Percentiles rank a stretch among this genome's conserved stretches.
phyloP scores from a whole-genome alignment of 2,113 vertebrate species.

The Ophthalmolycus amberensis region DNA sequence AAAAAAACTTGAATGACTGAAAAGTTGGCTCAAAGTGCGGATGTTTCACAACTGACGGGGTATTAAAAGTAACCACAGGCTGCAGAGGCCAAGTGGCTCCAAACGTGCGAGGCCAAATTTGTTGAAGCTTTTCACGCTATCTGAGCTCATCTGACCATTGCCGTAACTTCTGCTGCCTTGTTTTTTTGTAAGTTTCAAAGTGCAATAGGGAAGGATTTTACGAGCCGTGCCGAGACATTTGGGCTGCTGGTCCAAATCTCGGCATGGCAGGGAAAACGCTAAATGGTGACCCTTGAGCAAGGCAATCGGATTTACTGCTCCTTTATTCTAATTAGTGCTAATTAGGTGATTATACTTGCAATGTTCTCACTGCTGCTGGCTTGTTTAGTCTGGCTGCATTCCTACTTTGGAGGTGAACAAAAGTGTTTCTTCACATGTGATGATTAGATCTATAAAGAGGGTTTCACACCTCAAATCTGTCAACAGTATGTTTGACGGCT shows the following conservation, averaged over 20 bases:
- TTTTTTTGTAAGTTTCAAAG: constrained; percentile 5
- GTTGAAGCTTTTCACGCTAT: constrained; percentile 10
- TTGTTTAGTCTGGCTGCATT: not conserved
- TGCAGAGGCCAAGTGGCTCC: constrained; percentile 5
- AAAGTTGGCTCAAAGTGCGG: too few relatives aligned
- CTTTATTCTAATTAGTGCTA: not conserved
- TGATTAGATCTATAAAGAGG: not conserved
- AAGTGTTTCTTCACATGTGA: not conserved
- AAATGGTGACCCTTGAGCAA: not conserved
- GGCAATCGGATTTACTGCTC: not conserved
- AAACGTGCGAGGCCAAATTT: constrained; percentile 19
- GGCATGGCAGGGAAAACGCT: not conserved
- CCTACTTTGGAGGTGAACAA: not conserved
- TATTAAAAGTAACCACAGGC: constrained; percentile 26
- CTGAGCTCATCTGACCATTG: constrained; percentile 10
- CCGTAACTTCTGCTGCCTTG: constrained; percentile 8
- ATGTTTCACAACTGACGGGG: too few relatives aligned
- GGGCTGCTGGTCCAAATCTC: not conserved
- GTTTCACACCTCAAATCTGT: constrained; percentile 13
- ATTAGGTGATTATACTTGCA: not conserved
- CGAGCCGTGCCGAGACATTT: not conserved
- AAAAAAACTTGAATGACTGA: too few relatives aligned
- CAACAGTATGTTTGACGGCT: not conserved
- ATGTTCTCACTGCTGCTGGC: not conserved
- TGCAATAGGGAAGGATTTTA: not conserved